Conservation (phyloP, 2,888 invertebrate genomes). For the Limnephilus auricula region DNA sequence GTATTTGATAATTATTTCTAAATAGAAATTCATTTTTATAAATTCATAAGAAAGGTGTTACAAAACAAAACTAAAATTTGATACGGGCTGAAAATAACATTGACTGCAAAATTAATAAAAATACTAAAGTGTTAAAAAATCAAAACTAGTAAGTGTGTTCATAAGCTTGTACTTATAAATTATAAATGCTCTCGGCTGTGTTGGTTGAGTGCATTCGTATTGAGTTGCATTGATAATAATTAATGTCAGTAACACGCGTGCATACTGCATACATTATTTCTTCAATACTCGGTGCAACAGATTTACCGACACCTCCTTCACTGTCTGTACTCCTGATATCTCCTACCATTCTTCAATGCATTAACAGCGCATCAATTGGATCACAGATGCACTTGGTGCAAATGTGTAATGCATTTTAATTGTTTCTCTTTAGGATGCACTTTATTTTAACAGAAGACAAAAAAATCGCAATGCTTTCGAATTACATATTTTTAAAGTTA, state of each 20-base stretch:
- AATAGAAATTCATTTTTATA: not conserved
- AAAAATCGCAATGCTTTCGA: not conserved
- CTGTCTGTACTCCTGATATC: slow-evolving; percentile 47
- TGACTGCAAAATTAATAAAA: not conserved
- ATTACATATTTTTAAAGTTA: not conserved
- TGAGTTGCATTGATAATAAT: not conserved
- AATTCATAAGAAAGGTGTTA: not conserved
- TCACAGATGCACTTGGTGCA: not conserved
- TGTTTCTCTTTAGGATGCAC: not conserved
- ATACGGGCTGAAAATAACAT: not conserved
- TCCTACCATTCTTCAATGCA: slow-evolving; percentile 52
- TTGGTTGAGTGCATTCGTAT: not conserved
- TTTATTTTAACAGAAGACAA: not conserved
- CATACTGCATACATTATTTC: not conserved
- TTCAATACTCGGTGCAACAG: slow-evolving; percentile 8
- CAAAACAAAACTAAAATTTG: not conserved
- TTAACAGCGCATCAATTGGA: not conserved
- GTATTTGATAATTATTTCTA: not conserved
- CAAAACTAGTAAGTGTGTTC: not conserved
- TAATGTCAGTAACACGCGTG: not conserved
- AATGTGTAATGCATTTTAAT: not conserved
- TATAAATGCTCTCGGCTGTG: not conserved
- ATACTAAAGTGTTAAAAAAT: not conserved
- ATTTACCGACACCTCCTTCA: not conserved
- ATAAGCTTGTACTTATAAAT: not conserved